These are phyloP conservation scores for Caenorhabditis afra DNA, from an alignment of 2,888 invertebrate genomes.

Conservation along the genomic window DNA sequence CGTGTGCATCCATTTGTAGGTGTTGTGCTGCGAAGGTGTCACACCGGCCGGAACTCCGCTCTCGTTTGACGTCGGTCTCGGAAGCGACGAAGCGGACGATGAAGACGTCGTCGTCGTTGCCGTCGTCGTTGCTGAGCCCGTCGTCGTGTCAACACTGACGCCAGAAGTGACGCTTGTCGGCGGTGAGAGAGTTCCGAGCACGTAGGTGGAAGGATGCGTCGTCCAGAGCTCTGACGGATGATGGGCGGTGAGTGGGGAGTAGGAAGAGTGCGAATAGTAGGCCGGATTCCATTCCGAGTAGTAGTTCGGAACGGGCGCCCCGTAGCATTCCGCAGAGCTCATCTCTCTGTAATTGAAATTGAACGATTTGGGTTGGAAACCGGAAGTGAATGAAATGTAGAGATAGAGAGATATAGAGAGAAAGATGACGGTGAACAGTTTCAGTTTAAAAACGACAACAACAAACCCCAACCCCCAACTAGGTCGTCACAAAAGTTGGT, in stretches of 20 bases:
- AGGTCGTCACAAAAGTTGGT: neutral
- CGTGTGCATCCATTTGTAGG: conserved; percentile 80
- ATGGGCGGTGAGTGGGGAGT: conserved; percentile 39
- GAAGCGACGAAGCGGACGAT: conserved; percentile 15
- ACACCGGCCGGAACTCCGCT: conserved; percentile 41
- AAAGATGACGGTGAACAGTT: neutral
- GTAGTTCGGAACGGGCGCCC: conserved; percentile 51
- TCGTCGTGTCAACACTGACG: too few relatives aligned
- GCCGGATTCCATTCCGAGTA: conserved; percentile 65
- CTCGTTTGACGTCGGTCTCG: conserved; percentile 28
- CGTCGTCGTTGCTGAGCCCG: neutral
- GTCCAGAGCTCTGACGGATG: conserved; percentile 30
- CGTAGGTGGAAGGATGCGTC: conserved; percentile 41
- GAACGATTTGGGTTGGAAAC: neutral
- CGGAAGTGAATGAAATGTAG: neutral
- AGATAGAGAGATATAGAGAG: conserved; percentile 15
- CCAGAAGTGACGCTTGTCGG: neutral
- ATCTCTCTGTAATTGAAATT: conserved; percentile 25
- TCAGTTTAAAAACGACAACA: too few relatives aligned
- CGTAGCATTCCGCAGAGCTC: conserved; percentile 68
- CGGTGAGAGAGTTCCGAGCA: conserved; percentile 24
- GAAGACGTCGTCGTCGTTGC: conserved; percentile 1
- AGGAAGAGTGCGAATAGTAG: conserved; percentile 43
- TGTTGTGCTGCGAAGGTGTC: conserved; percentile 45
- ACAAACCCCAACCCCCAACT: neutral